A percentile compares a stretch with the other conserved stretches of the same genome.
These are phyloP conservation scores for Eubasilissa splendida DNA, from an alignment of 2,888 invertebrate species.

Conservation along the genomic window DNA sequence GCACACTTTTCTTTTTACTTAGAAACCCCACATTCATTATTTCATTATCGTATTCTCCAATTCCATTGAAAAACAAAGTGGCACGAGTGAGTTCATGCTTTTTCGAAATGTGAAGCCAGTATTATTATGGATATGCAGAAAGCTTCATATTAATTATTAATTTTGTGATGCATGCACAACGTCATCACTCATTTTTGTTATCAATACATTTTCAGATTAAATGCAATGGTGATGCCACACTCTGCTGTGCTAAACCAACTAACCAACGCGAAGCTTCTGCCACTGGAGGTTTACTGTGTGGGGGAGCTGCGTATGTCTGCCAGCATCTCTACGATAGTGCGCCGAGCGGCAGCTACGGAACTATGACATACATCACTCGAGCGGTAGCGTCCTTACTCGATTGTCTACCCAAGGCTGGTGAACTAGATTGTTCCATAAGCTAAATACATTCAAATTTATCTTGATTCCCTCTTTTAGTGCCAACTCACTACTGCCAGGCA, in stretches of 20 bases:
- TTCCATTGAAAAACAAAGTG: no score
- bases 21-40: no score
- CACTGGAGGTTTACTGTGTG: slow-evolving; percentile 83
- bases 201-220: slow-evolving; percentile 75
- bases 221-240: slow-evolving; percentile 91
- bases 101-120: no score
- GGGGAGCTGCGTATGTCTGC: slow-evolving; percentile 96
- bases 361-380: slow-evolving; percentile 96
- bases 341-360: slow-evolving; percentile 97
- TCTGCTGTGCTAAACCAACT: slow-evolving; percentile 91
- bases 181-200: background rate
- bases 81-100: no score
- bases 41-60: no score
- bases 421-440: slow-evolving; percentile 86
- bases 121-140: background rate
- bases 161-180: background rate
- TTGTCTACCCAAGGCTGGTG: slow-evolving; percentile 82
- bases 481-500: background rate
- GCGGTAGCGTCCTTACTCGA: slow-evolving; percentile 84
- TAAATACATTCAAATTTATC: slow-evolving; percentile 63
- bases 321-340: slow-evolving; percentile 98
- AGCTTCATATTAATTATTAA: slow-evolving; percentile 37
- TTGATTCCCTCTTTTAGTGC: background rate
- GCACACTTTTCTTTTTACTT: background rate
- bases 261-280: slow-evolving; percentile 73